These are phyloP conservation scores for Silurus lanzhouensis DNA, from an alignment of 2,797 vertebrate species.

Conservation along the genomic window DNA sequence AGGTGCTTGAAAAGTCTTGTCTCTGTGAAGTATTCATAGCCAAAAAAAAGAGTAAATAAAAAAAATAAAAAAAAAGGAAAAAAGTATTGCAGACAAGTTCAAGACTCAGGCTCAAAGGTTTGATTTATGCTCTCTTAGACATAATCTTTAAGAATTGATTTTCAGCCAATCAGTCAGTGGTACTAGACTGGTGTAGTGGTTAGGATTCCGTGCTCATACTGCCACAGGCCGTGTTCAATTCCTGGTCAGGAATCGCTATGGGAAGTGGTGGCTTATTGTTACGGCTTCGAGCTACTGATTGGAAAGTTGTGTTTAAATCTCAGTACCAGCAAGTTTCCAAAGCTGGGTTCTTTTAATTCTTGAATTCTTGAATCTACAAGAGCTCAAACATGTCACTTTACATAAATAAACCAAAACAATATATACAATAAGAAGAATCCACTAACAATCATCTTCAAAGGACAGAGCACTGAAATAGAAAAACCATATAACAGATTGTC, in stretches of 20 bases:
- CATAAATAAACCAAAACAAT: not conserved
- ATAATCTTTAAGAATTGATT: not conserved
- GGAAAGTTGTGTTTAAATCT: not conserved
- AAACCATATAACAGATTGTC: not conserved
- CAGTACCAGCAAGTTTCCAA: not conserved
- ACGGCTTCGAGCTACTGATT: not conserved
- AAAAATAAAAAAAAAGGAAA: not conserved
- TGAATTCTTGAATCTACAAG: not conserved
- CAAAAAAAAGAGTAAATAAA: not conserved
- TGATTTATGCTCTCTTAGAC: not conserved
- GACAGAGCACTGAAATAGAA: not conserved
- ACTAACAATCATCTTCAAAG: not conserved
- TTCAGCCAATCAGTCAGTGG: not conserved
- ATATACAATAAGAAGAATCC: not conserved
- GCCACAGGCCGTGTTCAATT: not conserved
- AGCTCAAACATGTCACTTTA: not conserved
- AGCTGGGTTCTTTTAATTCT: not conserved
- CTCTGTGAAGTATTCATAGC: not conserved
- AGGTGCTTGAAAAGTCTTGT: constrained; percentile 44
- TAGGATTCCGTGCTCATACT: not conserved
- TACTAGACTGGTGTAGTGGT: constrained; percentile 1
- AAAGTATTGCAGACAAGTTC: constrained; percentile 12
- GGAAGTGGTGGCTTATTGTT: not conserved
- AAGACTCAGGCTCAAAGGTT: not conserved
- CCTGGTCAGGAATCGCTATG: not conserved